Evolutionary conservation across 2,797 vertebrate species (phyloP).

Genomic region (Australoheros facetus): DNA sequence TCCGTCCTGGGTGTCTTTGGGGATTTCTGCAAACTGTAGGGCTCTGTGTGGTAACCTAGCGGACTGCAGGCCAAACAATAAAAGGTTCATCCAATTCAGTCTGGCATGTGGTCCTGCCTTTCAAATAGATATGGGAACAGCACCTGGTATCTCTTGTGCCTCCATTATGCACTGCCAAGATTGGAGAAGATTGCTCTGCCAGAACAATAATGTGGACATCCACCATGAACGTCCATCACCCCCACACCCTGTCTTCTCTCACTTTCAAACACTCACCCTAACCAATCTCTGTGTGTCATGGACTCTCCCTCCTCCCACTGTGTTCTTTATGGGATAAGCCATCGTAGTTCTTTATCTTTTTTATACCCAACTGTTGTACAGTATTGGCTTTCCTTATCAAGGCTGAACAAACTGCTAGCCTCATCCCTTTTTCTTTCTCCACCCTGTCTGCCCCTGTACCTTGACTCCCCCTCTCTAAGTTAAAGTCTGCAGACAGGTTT

Average conservation of each 20-base stretch:
- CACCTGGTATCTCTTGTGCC: constrained; percentile 73
- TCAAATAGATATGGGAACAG: constrained; percentile 60
- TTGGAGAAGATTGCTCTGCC: constrained; percentile 77
- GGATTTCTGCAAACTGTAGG: constrained; percentile 36
- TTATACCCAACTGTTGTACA: constrained; percentile 33
- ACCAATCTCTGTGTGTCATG: constrained; percentile 40
- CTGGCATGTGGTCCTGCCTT: constrained; percentile 67
- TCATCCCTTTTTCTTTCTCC: not conserved
- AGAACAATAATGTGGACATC: constrained; percentile 76
- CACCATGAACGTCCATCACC: constrained; percentile 61
- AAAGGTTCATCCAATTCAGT: constrained; percentile 70
- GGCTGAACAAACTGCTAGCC: constrained; percentile 53
- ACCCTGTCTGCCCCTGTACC: not conserved
- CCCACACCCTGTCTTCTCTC: constrained; percentile 31
- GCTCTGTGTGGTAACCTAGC: constrained; percentile 29
- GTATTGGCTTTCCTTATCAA: constrained; percentile 70
- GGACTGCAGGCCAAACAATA: constrained; percentile 62
- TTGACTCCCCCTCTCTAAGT: not conserved
- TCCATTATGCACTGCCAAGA: constrained; percentile 72
- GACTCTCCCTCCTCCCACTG: constrained; percentile 25
- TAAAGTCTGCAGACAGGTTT: not conserved
- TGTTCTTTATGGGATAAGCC: constrained; percentile 69
- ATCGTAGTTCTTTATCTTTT: constrained; percentile 76
- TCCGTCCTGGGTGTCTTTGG: constrained; percentile 24
- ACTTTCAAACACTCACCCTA: constrained; percentile 41